phyloP scores from a whole-genome alignment of 2,113 vertebrate genomes.

The Strix uralensis region DNA sequence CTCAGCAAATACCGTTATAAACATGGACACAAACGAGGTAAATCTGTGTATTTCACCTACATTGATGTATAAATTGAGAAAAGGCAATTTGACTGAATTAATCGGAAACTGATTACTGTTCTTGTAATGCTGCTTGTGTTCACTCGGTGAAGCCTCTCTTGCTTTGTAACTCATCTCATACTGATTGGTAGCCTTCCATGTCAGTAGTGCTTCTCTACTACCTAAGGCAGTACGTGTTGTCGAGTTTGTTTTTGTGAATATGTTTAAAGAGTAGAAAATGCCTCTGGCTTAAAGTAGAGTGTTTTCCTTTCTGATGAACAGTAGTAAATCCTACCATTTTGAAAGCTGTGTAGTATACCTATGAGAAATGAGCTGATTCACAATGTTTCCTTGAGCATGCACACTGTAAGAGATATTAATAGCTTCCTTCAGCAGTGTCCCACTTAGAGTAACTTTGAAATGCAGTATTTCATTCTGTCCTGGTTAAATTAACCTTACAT shows the following conservation, averaged over 20 bases:
- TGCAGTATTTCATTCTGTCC: constrained; percentile 7
- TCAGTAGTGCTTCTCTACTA: not conserved
- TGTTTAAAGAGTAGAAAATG: constrained; percentile 24
- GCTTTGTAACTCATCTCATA: not conserved
- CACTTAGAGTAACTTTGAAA: constrained; percentile 24
- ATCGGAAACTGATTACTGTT: not conserved
- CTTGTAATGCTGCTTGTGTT: not conserved
- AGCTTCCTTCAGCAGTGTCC: constrained; percentile 30
- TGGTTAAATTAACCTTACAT: constrained; percentile 49
- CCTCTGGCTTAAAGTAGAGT: not conserved
- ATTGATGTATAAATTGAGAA: not conserved
- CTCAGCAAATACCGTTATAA: not conserved
- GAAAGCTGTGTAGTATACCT: not conserved
- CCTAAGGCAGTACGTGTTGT: not conserved
- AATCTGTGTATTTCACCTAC: not conserved
- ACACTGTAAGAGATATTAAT: not conserved
- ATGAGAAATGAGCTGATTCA: constrained; percentile 22
- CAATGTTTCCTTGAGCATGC: not conserved
- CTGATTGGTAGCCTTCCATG: not conserved
- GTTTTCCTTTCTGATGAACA: constrained; percentile 3
- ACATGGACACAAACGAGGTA: fast-evolving
- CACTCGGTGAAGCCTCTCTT: not conserved
- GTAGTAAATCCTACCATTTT: not conserved
- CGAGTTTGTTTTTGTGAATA: not conserved
- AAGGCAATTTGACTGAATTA: not conserved